Evolutionary conservation across 2,888 invertebrate species (phyloP), one percentile per base, ranked within the genome.

Genomic region (Tinea pellionella): DNA sequence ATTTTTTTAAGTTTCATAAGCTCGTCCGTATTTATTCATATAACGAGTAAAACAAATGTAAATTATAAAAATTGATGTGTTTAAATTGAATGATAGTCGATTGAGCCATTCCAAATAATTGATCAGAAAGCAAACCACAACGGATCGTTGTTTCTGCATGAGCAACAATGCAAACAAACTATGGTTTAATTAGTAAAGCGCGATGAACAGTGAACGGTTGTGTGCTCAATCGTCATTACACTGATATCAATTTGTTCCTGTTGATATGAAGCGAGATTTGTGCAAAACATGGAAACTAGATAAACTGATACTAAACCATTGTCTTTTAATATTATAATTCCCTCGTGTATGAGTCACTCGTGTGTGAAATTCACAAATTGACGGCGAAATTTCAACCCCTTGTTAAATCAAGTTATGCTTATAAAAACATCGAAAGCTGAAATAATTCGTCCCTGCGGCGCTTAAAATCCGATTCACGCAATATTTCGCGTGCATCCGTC

Each of bases 171-270:
- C 63, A 63, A 64, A 63, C 64, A 64, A 63, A 62, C 60, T 43
- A 59, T 62, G 62, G 63, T 66, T 65, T 64, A 66, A 65, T 65
- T 66, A 65, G 65, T 62, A 63, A 61, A 64, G 63, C 61, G 65
- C 62, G 65, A 64, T 65, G 64, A 64, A 62, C 63, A 62, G 63
- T 60, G 59, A 61, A 59, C 61, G 55, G 53, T 59, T 61, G 58
- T 61, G 59, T 59, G 59, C 47, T 59, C 47, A 29, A 13, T 43
- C 47, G 43, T 43, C 59, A 29, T 59, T 59, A 29, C 30, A 59
- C 15, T 47, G 59, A 59, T 59, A 59, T 59, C 59, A 59, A 59
- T 59, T 59, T 59, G 47, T 59, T 43, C 47, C 15, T 29, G 59
- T 59, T 42, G 43, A 59, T 59, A 57, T 57, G 32, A 32, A 13